Evolutionary conservation across 1,140 invertebrate species (phyloP), one percentile per base, ranked within the genome.

Genomic region (Cecropterus lyciades): DNA sequence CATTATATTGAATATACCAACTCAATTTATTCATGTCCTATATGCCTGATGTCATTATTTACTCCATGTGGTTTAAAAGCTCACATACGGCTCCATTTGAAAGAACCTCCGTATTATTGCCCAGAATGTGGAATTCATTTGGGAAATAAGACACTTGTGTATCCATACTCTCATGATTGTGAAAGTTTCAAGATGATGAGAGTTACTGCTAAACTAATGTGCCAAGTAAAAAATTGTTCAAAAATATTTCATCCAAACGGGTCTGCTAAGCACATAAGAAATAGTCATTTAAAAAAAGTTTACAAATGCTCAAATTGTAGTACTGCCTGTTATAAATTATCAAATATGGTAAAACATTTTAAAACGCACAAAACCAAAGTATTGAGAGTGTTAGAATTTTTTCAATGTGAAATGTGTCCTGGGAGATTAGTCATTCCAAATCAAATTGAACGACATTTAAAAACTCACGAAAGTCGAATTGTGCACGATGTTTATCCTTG

Each of bases 51-150:
- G 66, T 78, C 89, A 51, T 79, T 93, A 43, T 84, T 92, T 3
- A 92, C 87, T 15, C 70, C 51, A 14, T 94, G 93, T 84, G 89
- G 83, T 14, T 67, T 92, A 3, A 79, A 73, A 74, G 85, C 92
- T 16, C 93, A 94, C 75, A 55, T 89, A 51, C 83, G 92, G 37
- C 73, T 93, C 20, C 93, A 93, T 78, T 73, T 85, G 11, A 87
- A 80, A 65, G 60, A 53, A 20, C 70, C 87, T n/a, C 93, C 93
- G 16, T 92, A 72, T 77, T 86, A 86, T 52, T 94, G 93, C 67
- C 93, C 93, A 3, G 93, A 93, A 78, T 94, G 93, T 83, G 93
- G 93, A 0, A 73, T 80, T 17, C 43, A 80, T 33, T 87, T 93
- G 63, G 30, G 73, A 27, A 75, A 71, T 15, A 86, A 74, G 59